phyloP scores from a whole-genome alignment of 1,140 invertebrate genomes.

The Gryllus bimaculatus region DNA sequence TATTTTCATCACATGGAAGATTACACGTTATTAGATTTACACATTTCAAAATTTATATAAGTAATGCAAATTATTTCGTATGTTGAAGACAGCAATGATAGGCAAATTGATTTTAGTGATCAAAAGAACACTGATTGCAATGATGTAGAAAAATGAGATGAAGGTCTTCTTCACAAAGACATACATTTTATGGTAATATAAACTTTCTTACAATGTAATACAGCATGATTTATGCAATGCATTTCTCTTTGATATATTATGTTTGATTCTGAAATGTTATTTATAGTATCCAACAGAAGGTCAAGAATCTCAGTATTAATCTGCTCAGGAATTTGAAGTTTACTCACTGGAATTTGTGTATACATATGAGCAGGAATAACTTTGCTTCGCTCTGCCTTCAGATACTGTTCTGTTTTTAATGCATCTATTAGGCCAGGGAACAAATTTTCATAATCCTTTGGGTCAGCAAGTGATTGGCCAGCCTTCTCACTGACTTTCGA shows the following conservation, averaged over 20 bases:
- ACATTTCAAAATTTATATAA: no score
- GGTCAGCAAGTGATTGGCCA: slow-evolving; percentile 89
- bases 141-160: no score
- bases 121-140: no score
- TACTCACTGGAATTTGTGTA: slow-evolving; percentile 34
- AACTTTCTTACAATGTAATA: no score
- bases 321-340: not conserved
- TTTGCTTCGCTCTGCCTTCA: slow-evolving; percentile 41
- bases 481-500: slow-evolving; percentile 72
- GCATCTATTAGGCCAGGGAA: slow-evolving; percentile 80
- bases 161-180: no score
- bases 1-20: no score
- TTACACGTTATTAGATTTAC: no score
- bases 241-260: not conserved
- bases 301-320: not conserved
- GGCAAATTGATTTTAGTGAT: no score
- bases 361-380: slow-evolving; percentile 46
- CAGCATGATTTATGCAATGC: no score
- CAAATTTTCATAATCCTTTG: slow-evolving; percentile 90
- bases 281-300: not conserved
- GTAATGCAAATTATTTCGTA: no score
- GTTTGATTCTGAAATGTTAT: not conserved
- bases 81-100: no score
- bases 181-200: no score
- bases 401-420: slow-evolving; percentile 62